Base-by-base conservation (phyloP, 1,140 invertebrate genomes). In the Lasaia peninsularis region DNA sequence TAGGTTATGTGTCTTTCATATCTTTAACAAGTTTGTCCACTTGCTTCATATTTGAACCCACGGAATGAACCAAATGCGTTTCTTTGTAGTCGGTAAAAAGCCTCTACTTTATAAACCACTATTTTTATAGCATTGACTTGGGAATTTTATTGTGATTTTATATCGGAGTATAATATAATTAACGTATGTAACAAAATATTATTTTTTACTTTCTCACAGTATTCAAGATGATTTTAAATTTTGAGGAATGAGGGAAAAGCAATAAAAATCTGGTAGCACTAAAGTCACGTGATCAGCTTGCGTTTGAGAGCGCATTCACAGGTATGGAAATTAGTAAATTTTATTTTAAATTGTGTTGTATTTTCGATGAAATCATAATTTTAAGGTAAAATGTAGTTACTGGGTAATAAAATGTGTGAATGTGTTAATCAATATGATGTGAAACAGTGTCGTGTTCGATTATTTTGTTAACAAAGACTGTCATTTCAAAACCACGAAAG, bases 301-400 rank as follows among this genome's bases (percentile, higher is more conserved):
- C 86, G 86, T 89, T 87, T 88, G 86, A 83, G 84, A 89, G 86
- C 87, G 87, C 87, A 88, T 88, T 89, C 82, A 88, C 87, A 89
- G 87, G 87, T 89, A 89, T 87, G 87, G 74, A 78, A 86, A 86
- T 87, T 78, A 74, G 80, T 78, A 80, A 81, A 83, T 88, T 86
- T 80, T 85, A 82, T 80, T 83, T 75, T 70, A 84, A 82, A 84
- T 78, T 75, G 78, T 73, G 78, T 80, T 80, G 64, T 73, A 80
- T 82, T 81, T 78, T 70, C 71, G 73, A 75, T 70, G 66, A 69
- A 75, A 71, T 67, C 58, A 54, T 85, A 80, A 69, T 69, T 75
- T 69, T 83, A 85, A 88, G 85, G 85, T 86, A 86, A 86, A 68
- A 67, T 73, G 60, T 59, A 64, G 61, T 60, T 56, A 68, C 69